Conservation (phyloP, 2,113 vertebrate genomes). For the Lipophrys pholis region DNA sequence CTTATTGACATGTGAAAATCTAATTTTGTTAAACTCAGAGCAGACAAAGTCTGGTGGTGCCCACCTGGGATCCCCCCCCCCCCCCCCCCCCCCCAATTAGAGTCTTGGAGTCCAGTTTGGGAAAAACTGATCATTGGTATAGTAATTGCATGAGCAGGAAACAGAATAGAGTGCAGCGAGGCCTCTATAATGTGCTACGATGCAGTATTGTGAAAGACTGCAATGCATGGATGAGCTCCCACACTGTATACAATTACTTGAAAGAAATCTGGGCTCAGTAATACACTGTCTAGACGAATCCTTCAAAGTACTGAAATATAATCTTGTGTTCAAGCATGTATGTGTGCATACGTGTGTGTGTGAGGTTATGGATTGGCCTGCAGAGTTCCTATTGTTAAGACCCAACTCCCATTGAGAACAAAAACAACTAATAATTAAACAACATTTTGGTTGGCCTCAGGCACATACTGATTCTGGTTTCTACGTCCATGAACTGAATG, state of each 20-base stretch:
- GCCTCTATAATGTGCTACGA: not conserved
- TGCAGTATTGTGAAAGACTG: not conserved
- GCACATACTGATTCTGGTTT: too few species aligned
- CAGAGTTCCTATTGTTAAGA: too few species aligned
- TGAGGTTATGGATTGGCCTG: not conserved
- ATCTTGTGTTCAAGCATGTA: not conserved
- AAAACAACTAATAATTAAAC: not conserved
- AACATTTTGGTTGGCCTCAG: not conserved
- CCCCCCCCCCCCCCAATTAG: too few species aligned
- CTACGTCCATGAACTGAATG: too few species aligned
- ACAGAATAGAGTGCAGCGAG: not conserved
- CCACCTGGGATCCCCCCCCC: too few species aligned
- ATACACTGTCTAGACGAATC: conserved; percentile 21
- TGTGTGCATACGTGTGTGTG: not conserved
- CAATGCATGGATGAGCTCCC: not conserved
- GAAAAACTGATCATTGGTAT: not conserved
- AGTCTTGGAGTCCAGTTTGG: too few species aligned
- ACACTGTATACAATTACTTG: conserved; percentile 7
- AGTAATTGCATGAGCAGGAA: not conserved
- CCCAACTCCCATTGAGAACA: not conserved
- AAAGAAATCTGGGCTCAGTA: not conserved
- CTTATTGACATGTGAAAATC: too few species aligned
- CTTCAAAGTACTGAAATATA: conserved; percentile 20
- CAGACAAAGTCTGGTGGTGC: too few species aligned
- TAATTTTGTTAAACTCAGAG: too few species aligned